Evolutionary conservation across 2,797 vertebrate species (phyloP).

Genomic region (Leptodactylus fallax): DNA sequence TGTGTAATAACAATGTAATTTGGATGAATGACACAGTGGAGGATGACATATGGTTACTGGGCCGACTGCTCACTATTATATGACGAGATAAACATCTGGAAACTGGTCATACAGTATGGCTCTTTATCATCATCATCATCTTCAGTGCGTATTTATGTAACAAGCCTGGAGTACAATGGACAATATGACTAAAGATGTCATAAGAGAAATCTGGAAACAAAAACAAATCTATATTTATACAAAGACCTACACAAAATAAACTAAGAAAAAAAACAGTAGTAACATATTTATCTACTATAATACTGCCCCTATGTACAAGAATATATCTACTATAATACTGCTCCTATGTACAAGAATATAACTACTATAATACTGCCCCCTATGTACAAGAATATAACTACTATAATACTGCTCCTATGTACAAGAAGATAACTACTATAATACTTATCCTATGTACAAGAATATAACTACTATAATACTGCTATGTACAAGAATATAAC

Average conservation of each 20-base stretch:
- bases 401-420: not conserved
- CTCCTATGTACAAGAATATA: not conserved
- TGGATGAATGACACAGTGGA: not conserved
- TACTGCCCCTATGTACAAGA: too few relatives aligned
- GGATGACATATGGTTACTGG: not conserved
- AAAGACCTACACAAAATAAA: too few relatives aligned
- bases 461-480: slow-evolving; percentile 10
- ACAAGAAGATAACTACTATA: slow-evolving; percentile 7
- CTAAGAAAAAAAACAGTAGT: too few relatives aligned
- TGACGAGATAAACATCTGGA: not conserved
- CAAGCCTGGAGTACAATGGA: not conserved
- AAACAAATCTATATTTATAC: too few relatives aligned
- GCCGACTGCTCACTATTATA: not conserved
- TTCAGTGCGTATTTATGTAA: not conserved
- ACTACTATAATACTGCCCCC: not conserved
- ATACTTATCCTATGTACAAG: not conserved
- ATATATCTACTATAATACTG: not conserved
- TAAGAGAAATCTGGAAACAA: not conserved
- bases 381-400: not conserved
- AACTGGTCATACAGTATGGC: not conserved
- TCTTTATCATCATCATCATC: too few relatives aligned
- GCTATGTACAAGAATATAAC: slow-evolving; percentile 1
- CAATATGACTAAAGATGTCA: not conserved
- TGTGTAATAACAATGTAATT: slow-evolving; percentile 27
- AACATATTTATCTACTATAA: too few relatives aligned